phyloP scores from a whole-genome alignment of 2,797 vertebrate species.

The Hozukius guyotensis region DNA sequence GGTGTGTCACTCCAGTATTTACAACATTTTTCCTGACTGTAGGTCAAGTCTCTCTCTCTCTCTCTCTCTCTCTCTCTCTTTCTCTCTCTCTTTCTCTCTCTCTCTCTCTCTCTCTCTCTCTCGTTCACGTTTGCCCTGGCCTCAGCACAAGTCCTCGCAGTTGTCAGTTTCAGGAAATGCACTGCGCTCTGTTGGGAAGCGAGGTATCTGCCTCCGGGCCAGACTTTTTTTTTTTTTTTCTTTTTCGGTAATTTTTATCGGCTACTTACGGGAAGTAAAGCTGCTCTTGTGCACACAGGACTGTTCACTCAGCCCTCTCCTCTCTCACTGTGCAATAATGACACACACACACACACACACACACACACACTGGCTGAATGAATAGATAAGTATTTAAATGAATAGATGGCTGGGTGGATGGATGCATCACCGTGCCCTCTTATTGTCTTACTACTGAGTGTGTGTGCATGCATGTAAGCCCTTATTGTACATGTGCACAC shows the following conservation, averaged over 20 bases:
- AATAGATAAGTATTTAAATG: slow-evolving; percentile 17
- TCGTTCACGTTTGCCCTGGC: slow-evolving; percentile 61
- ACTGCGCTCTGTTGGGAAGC: slow-evolving; percentile 75
- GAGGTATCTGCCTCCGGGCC: slow-evolving; percentile 71
- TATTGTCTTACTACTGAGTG: not conserved
- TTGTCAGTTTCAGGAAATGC: slow-evolving; percentile 83
- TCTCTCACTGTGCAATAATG: slow-evolving; percentile 16
- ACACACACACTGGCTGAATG: not conserved
- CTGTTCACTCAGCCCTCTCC: slow-evolving; percentile 1
- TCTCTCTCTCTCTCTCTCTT: not conserved
- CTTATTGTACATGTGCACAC: not conserved
- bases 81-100: not conserved
- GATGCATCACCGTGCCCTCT: not conserved
- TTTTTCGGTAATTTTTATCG: slow-evolving; percentile 48
- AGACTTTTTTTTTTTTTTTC: slow-evolving; percentile 20
- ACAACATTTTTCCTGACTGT: slow-evolving; percentile 49
- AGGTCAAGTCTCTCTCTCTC: slow-evolving; percentile 39
- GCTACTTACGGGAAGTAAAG: slow-evolving; percentile 73
- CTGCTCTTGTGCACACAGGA: slow-evolving; percentile 34
- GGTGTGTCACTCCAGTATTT: slow-evolving; percentile 42
- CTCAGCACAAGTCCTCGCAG: slow-evolving; percentile 53
- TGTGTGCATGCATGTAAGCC: not conserved
- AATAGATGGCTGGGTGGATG: not conserved
- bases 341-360: not conserved
- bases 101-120: not conserved